These are phyloP conservation scores for Calliphora vomitoria DNA, from an alignment of 2,888 invertebrate species.

Conservation along the genomic window DNA sequence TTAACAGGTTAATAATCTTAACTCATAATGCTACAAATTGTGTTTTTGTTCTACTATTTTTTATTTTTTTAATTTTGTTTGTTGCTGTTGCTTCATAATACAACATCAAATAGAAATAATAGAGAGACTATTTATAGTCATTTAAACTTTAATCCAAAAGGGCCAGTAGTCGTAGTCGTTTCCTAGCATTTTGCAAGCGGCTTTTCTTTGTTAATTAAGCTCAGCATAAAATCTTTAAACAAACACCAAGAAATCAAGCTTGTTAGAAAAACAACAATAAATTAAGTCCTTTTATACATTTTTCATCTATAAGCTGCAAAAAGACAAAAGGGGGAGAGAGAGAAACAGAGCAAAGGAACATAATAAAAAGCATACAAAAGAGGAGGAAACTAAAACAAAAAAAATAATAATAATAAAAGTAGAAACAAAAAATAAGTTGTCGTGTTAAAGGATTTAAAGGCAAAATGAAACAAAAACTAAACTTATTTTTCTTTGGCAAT, in stretches of 20 bases:
- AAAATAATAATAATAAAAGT: too few species aligned
- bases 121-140: conserved; percentile 2
- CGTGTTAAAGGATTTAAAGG: conserved; percentile 24
- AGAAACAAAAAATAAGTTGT: neutral
- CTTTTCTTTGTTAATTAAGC: conserved; percentile 16
- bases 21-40: neutral
- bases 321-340: neutral
- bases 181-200: neutral
- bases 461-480: neutral
- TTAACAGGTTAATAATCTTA: too few species aligned
- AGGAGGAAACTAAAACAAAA: neutral
- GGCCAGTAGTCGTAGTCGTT: neutral
- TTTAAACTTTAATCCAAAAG: conserved; percentile 18
- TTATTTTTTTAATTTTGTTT: neutral
- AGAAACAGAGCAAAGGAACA: neutral
- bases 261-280: conserved; percentile 1
- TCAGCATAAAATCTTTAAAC: conserved; percentile 1
- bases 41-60: neutral
- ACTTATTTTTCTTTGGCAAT: conserved; percentile 5
- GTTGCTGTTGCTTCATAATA: neutral
- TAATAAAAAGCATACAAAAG: neutral
- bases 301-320: neutral
- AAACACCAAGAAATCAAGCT: conserved; percentile 9
- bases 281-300: neutral
- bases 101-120: conserved; percentile 16